Evolutionary conservation across 2,113 vertebrate species (phyloP).

Genomic region (Platysternon megacephalum): DNA sequence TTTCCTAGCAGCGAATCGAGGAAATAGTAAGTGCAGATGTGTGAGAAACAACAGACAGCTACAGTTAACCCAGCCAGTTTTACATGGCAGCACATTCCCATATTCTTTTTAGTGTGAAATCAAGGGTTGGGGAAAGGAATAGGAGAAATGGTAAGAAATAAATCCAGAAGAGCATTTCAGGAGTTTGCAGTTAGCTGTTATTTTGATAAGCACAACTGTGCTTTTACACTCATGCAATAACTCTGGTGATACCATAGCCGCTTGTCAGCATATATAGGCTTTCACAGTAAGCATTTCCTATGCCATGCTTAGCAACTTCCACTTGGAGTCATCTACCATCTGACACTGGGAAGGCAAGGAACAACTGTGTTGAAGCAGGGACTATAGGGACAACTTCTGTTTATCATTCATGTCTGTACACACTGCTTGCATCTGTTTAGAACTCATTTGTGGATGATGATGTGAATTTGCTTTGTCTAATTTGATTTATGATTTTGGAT

Average conservation of each 20-base stretch:
- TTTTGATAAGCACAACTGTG: conserved; percentile 36
- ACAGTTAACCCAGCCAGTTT: conserved; percentile 7
- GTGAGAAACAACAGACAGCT: conserved; percentile 30
- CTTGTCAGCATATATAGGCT: conserved; percentile 38
- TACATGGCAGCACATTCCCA: conserved; percentile 4
- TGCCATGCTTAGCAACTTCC: conserved; percentile 43
- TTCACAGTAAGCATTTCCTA: conserved; percentile 65
- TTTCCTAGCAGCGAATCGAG: conserved; percentile 51
- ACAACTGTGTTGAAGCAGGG: conserved; percentile 15
- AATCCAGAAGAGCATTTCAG: background rate
- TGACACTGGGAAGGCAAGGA: conserved; percentile 53
- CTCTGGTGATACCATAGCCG: background rate
- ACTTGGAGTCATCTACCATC: conserved; percentile 10
- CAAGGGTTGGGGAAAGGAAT: background rate
- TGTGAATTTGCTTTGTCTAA: conserved; percentile 76
- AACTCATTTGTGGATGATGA: conserved; percentile 71
- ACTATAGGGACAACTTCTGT: conserved; percentile 37
- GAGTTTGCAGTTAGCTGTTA: conserved; percentile 9
- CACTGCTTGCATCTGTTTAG: conserved; percentile 75
- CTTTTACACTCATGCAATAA: conserved; percentile 54
- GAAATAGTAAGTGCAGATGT: conserved; percentile 28
- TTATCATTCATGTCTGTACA: conserved; percentile 60
- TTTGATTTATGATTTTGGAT: conserved; percentile 76
- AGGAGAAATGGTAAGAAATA: background rate
- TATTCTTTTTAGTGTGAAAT: conserved; percentile 10